Percentiles rank a stretch among this genome's conserved stretches.
Evolutionary conservation across 2,113 vertebrate species (phyloP).

Genomic region (Chloropsis hardwickii): DNA sequence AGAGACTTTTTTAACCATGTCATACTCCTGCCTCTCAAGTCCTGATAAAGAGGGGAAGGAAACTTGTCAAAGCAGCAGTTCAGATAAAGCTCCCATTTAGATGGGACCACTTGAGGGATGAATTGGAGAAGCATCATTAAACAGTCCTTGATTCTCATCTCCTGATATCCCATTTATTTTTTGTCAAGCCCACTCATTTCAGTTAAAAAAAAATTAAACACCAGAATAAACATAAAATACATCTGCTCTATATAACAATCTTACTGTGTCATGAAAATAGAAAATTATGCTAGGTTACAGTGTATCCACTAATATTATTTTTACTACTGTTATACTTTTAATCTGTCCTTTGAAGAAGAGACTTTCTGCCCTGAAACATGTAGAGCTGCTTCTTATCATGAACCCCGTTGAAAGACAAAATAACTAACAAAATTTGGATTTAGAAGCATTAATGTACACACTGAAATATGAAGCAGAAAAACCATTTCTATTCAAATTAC

Average conservation of each 20-base stretch:
- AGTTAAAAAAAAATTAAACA: not conserved
- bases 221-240: not conserved
- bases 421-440: not conserved
- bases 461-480: slow-evolving; percentile 14
- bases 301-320: not conserved
- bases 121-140: not conserved
- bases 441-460: not conserved
- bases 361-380: not conserved
- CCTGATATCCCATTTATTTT: not conserved
- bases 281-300: not conserved
- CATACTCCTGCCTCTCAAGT: not conserved
- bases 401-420: slow-evolving; percentile 16
- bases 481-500: not conserved
- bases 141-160: not conserved
- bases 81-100: not conserved
- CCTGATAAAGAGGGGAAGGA: not conserved
- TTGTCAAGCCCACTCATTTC: not conserved
- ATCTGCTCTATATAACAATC: not conserved
- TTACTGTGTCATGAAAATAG: not conserved
- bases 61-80: not conserved
- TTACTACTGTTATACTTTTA: not conserved
- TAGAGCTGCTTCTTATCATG: not conserved
- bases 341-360: not conserved
- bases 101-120: not conserved
- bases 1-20: not conserved